Percentiles rank a stretch among this genome's conserved stretches.
Conservation (phyloP, 2,113 vertebrate species). For the Lagopus leucura region DNA sequence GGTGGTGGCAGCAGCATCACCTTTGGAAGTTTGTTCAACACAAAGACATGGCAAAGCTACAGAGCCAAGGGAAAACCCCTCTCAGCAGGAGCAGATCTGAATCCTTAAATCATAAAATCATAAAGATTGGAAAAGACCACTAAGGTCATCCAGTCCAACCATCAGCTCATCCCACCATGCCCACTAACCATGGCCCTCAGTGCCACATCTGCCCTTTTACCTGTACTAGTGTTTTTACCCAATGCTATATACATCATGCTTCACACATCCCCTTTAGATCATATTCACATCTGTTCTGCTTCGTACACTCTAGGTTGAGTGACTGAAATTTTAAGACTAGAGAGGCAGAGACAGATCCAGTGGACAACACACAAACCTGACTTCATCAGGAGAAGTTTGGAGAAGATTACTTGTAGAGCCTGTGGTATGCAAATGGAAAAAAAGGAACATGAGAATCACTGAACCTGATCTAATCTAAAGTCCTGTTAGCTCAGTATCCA, state of each 20-base stretch:
- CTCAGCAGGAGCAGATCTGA: background rate
- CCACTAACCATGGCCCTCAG: too few relatives aligned
- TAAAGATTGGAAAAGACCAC: too few relatives aligned
- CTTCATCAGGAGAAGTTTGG: background rate
- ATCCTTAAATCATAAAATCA: background rate
- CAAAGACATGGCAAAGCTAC: background rate
- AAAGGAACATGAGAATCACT: background rate
- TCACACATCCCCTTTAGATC: background rate
- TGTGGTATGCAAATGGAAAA: too few relatives aligned
- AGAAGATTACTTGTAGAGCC: background rate
- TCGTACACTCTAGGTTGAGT: rapidly evolving
- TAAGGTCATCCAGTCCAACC: too few relatives aligned
- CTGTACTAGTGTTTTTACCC: background rate
- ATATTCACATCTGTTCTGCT: background rate
- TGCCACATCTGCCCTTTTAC: background rate
- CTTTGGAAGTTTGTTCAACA: background rate
- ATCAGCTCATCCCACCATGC: too few relatives aligned
- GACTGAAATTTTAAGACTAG: background rate
- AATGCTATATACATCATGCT: background rate
- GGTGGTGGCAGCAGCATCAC: background rate
- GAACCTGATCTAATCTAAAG: background rate
- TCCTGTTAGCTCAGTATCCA: background rate
- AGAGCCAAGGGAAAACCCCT: background rate
- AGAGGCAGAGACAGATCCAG: background rate
- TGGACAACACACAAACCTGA: background rate